Percentiles rank a stretch among this genome's conserved stretches.
Conservation (phyloP, 2,888 invertebrate species). For the Cylindroiulus punctatus region DNA sequence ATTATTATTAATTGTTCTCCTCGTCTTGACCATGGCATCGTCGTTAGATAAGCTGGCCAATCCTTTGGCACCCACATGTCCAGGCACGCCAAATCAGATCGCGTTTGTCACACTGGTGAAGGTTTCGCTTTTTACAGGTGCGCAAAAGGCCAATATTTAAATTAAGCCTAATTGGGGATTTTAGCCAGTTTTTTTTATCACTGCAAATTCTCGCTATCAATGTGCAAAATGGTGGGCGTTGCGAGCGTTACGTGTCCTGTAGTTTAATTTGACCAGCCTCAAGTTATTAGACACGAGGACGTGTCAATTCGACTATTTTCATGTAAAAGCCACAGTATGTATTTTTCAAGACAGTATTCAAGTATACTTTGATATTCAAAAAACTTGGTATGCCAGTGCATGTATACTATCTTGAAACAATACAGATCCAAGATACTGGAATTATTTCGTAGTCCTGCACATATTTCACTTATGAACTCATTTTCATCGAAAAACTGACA, state of each 20-base stretch:
- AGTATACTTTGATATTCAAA: too few relatives aligned
- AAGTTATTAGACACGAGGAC: not conserved
- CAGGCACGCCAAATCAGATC: not conserved
- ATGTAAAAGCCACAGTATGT: too few relatives aligned
- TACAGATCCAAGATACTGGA: too few relatives aligned
- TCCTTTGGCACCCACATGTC: constrained; percentile 9
- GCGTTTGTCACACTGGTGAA: not conserved
- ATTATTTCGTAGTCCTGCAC: too few relatives aligned
- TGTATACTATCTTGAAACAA: too few relatives aligned
- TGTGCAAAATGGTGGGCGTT: constrained; percentile 35
- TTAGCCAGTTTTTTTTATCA: not conserved
- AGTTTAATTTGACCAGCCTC: not conserved
- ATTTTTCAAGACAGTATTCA: too few relatives aligned
- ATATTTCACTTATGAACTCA: too few relatives aligned
- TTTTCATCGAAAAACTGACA: too few relatives aligned
- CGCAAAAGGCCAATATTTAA: not conserved
- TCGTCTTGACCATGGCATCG: constrained; percentile 40
- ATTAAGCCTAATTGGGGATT: constrained; percentile 25
- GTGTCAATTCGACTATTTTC: too few relatives aligned
- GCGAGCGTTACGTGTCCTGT: not conserved
- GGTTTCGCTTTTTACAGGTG: constrained; percentile 21
- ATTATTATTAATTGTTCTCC: not conserved
- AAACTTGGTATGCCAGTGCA: too few relatives aligned
- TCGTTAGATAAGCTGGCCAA: constrained; percentile 14
- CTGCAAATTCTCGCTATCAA: not conserved